Conservation (phyloP, 2,797 vertebrate genomes). For the Pseudochromis fuscus region DNA sequence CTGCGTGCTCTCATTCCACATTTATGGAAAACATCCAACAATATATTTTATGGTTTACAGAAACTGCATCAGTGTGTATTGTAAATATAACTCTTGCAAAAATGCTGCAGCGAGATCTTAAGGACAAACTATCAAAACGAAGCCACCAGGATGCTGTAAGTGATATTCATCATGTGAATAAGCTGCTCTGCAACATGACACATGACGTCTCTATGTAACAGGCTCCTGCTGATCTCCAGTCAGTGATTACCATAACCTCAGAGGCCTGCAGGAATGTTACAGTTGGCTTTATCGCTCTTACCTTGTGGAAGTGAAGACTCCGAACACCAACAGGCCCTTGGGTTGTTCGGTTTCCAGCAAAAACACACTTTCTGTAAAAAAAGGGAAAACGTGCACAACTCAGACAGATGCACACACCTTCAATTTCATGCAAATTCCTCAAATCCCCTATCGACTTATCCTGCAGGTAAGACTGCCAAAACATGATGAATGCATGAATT, state of each 20-base stretch:
- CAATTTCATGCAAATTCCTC: constrained; percentile 16
- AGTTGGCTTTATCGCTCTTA: constrained; percentile 72
- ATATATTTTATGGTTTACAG: neutral
- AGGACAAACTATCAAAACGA: constrained; percentile 29
- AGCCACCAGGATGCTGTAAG: constrained; percentile 22
- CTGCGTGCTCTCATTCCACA: neutral
- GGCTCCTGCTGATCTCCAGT: constrained; percentile 46
- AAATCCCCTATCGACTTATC: constrained; percentile 1
- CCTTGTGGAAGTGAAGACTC: constrained; percentile 98
- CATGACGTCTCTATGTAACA: constrained; percentile 39
- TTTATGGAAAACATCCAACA: constrained; percentile 15
- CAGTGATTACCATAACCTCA: constrained; percentile 45
- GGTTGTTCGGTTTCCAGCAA: constrained; percentile 95
- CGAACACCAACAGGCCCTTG: constrained; percentile 92
- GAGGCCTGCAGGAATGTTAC: constrained; percentile 64
- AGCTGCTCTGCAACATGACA: constrained; percentile 35
- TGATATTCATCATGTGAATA: constrained; percentile 31
- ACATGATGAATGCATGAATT: constrained; percentile 11
- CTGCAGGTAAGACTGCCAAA: constrained; percentile 11
- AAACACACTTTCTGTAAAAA: constrained; percentile 97
- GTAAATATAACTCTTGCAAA: constrained; percentile 1
- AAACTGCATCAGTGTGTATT: neutral
- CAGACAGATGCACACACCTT: constrained; percentile 2
- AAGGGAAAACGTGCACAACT: constrained; percentile 39
- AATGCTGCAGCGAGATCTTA: neutral